A percentile compares a stretch with the other conserved stretches of the same genome.
phyloP scores from a whole-genome alignment of 2,797 vertebrate species.

The Propithecus deckenii region DNA sequence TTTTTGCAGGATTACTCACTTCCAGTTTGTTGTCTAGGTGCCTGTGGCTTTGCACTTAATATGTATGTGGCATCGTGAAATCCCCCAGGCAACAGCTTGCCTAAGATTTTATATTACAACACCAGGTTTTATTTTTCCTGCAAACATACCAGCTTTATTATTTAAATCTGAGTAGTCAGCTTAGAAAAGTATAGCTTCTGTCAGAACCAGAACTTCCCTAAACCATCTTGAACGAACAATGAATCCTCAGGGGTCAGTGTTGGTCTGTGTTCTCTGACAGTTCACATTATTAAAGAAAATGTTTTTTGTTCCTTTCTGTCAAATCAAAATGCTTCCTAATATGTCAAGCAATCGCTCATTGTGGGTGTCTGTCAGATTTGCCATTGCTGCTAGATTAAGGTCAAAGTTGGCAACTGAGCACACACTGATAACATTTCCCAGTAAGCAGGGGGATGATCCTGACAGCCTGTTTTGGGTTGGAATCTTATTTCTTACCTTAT shows the following conservation, averaged over 20 bases:
- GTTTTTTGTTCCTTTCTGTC: conserved; percentile 29
- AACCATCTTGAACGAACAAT: conserved; percentile 37
- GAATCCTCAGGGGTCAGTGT: conserved; percentile 41
- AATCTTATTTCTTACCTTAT: conserved; percentile 46
- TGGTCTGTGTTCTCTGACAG: conserved; percentile 65
- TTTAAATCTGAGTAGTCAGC: neutral
- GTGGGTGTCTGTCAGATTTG: conserved; percentile 51
- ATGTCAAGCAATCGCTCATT: conserved; percentile 59
- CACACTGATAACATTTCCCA: neutral
- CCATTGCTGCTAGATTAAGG: conserved; percentile 45
- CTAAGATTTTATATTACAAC: neutral
- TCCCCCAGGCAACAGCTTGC: neutral
- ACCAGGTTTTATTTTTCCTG: neutral
- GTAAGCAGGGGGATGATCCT: conserved; percentile 2
- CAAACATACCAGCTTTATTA: neutral
- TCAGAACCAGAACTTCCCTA: neutral
- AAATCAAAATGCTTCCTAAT: conserved; percentile 70
- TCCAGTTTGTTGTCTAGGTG: neutral
- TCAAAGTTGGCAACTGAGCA: conserved; percentile 68
- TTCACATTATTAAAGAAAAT: conserved; percentile 77
- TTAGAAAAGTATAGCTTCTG: conserved; percentile 42
- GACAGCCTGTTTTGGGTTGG: neutral
- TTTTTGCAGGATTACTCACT: neutral
- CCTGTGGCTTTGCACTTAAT: neutral
- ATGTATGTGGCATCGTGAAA: neutral